Evolutionary conservation across 2,797 vertebrate species (phyloP), one percentile per base, ranked within the genome.

Genomic region (Chaenodraco wilsoni): DNA sequence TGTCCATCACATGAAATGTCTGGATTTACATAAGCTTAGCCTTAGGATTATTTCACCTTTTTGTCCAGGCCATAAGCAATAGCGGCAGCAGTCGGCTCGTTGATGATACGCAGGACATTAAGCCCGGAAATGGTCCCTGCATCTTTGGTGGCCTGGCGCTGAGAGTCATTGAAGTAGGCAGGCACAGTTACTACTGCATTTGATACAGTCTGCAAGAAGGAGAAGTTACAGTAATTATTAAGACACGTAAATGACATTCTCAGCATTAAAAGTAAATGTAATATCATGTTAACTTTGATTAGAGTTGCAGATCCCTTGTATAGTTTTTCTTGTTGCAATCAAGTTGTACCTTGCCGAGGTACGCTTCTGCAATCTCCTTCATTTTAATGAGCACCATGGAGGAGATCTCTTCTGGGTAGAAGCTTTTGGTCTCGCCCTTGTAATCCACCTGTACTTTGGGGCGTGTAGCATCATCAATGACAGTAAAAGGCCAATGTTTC

Each of bases 91-190:
- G 94, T 95, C 0, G 94, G 94, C 49, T 95, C 94, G 4, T 95
- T 95, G 77, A 95, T 95, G 73, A 95, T 95, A 61, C 93, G 91
- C 23, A 95, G 91, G 8, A 95, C 87, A 56, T 95, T 94, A 1
- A 95, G 90, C 1, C 94, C 95, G 69, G 95, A 93, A 79, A 95
- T 95, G 44, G 89, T 94, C 31, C 94, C 95, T 9, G 95, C 94
- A 37, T 95, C 94, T 87, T 95, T 95, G 4, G 98, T 99, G 1
- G 97, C 97, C 87, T 99, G 98, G 12, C 96, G 95, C 88, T 98
- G 98, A 50, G 97, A 98, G 71, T 98, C 97, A 0, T 98, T 99
- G 76, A 99, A 98, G 79, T 98, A 98, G 27, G 94, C 94, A 15
- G 95, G 94, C 50, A 95, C 94, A 0, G 94, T 95, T 68, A 95